These are phyloP conservation scores for Hermodice carunculata DNA, from an alignment of 2,888 invertebrate species.

Conservation along the genomic window DNA sequence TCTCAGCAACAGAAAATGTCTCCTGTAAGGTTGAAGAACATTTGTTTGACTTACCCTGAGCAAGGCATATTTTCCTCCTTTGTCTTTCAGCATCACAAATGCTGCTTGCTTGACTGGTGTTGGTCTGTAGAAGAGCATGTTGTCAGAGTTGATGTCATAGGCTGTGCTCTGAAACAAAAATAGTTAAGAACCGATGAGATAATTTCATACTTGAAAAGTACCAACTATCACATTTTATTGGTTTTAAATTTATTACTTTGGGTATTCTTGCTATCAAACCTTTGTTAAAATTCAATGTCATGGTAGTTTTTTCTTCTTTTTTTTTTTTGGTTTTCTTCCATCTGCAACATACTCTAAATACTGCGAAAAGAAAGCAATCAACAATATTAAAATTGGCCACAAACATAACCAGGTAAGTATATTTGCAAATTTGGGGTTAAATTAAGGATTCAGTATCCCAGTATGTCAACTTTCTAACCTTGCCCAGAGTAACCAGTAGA, in stretches of 20 bases:
- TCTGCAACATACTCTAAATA: too few relatives aligned
- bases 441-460: too few relatives aligned
- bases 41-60: conserved; percentile 75
- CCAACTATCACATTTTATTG: too few relatives aligned
- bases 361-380: too few relatives aligned
- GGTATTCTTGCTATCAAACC: too few relatives aligned
- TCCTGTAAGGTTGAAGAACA: not conserved
- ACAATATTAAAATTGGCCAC: too few relatives aligned
- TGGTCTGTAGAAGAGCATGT: conserved; percentile 70
- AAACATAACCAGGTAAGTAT: too few relatives aligned
- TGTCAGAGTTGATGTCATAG: conserved; percentile 47
- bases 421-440: too few relatives aligned
- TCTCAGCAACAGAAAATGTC: not conserved
- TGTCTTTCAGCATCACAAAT: conserved; percentile 88
- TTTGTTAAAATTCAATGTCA: not conserved
- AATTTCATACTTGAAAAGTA: too few relatives aligned
- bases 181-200: not conserved
- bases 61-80: conserved; percentile 87
- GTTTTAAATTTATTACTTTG: too few relatives aligned
- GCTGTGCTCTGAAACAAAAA: conserved; percentile 41
- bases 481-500: conserved; percentile 90
- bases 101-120: conserved; percentile 87
- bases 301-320: not conserved
- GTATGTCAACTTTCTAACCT: too few relatives aligned
- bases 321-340: too few relatives aligned